Evolutionary conservation across 1,140 invertebrate genomes (phyloP).

Genomic region (Caenorhabditis remanei): DNA sequence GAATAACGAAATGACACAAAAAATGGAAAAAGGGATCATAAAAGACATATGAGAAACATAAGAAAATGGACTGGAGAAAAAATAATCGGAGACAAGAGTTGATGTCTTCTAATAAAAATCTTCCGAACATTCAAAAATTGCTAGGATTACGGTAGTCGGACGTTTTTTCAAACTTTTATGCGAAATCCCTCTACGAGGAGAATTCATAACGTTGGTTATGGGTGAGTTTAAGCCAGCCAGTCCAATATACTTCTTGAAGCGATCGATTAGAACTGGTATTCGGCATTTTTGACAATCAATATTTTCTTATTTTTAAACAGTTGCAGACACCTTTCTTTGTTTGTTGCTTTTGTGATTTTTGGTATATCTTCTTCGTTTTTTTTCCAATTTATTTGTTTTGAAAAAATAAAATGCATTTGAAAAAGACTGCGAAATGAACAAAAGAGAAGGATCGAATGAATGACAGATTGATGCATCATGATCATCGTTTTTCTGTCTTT

Average conservation of each 20-base stretch:
- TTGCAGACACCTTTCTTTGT: no score
- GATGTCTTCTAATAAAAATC: no score
- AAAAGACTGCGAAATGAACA: neutral
- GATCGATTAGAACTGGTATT: no score
- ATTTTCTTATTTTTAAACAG: no score
- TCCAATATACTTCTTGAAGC: no score
- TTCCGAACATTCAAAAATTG: no score
- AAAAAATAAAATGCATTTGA: neutral
- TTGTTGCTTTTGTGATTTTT: neutral
- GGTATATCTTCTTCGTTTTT: neutral
- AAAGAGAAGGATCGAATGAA: neutral
- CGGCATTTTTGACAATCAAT: no score
- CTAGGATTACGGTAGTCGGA: no score
- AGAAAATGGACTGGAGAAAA: neutral
- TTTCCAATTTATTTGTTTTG: conserved; percentile 6
- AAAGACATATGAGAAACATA: conserved; percentile 5
- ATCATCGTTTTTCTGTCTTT: neutral
- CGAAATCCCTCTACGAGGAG: no score
- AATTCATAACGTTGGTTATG: no score
- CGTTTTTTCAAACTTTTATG: no score
- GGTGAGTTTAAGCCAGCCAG: no score
- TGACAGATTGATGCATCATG: neutral
- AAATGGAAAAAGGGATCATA: neutral
- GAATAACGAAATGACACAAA: conserved; percentile 31
- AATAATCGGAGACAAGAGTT: neutral